Conservation (phyloP, 1,140 invertebrate species). For the Latrodectus geometricus region DNA sequence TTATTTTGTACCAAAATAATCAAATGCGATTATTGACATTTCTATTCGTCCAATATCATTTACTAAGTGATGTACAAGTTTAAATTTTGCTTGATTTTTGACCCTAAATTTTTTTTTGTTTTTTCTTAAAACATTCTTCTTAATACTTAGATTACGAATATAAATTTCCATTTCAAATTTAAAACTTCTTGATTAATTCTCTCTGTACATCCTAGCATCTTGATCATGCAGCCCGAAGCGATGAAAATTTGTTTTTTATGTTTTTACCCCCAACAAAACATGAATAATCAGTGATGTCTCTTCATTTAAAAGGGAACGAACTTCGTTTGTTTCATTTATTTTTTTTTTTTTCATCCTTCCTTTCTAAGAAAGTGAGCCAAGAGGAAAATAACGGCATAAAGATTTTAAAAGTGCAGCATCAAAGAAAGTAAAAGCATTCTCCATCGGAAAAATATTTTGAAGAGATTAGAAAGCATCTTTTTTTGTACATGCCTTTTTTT, state of each 20-base stretch:
- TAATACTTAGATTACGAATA: too few relatives aligned
- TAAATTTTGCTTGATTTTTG: neutral
- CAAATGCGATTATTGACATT: too few relatives aligned
- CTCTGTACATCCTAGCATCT: neutral
- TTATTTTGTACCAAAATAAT: too few relatives aligned
- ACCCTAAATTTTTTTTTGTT: neutral
- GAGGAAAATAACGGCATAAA: neutral
- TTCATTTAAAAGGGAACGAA: constrained; percentile 17
- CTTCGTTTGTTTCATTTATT: constrained; percentile 25
- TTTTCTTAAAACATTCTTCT: too few relatives aligned
- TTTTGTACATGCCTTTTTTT: neutral
- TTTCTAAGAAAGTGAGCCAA: neutral
- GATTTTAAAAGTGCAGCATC: constrained; percentile 1
- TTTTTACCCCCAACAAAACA: constrained; percentile 7
- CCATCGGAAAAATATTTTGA: constrained; percentile 11
- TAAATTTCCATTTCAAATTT: neutral
- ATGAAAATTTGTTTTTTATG: constrained; percentile 2
- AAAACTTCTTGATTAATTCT: neutral
- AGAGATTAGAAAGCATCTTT: constrained; percentile 24
- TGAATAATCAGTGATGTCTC: constrained; percentile 14
- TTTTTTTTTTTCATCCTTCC: neutral
- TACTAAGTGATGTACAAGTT: too few relatives aligned
- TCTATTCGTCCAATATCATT: too few relatives aligned
- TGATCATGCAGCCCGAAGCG: neutral
- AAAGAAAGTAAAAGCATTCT: constrained; percentile 6